phyloP scores from a whole-genome alignment of 1,140 invertebrate genomes.

The Oryctes rhinoceros region DNA sequence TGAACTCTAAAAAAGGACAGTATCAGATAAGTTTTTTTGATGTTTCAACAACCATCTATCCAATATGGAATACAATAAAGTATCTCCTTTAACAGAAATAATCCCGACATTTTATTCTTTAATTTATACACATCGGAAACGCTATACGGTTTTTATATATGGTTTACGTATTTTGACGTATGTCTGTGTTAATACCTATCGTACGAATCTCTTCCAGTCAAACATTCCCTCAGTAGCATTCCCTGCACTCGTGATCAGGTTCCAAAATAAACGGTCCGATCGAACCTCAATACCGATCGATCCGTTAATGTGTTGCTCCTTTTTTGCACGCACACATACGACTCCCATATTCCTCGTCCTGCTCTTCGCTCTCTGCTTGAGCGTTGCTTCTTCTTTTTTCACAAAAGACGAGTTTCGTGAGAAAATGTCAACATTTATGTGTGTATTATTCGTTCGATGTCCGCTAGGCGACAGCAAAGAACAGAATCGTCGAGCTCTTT shows the following conservation, averaged over 20 bases:
- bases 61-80: too few relatives aligned
- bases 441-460: constrained; percentile 28
- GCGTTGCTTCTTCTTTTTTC: background rate
- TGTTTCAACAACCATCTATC: too few relatives aligned
- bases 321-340: constrained; percentile 22
- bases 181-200: background rate
- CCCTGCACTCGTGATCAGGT: constrained; percentile 29
- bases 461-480: background rate
- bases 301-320: constrained; percentile 19
- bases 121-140: too few relatives aligned
- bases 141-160: background rate
- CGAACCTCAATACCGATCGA: constrained; percentile 31
- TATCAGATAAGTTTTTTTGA: too few relatives aligned
- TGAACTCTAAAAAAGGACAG: too few relatives aligned
- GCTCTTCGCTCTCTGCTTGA: background rate
- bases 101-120: too few relatives aligned
- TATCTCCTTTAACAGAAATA: too few relatives aligned
- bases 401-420: constrained; percentile 36
- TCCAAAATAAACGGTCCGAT: constrained; percentile 17
- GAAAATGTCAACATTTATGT: constrained; percentile 32
- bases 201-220: background rate
- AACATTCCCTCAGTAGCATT: constrained; percentile 32
- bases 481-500: background rate
- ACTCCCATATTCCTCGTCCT: background rate
- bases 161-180: constrained; percentile 13